Conservation (phyloP, 2,113 vertebrate genomes). For the Plecturocebus donacophilus region DNA sequence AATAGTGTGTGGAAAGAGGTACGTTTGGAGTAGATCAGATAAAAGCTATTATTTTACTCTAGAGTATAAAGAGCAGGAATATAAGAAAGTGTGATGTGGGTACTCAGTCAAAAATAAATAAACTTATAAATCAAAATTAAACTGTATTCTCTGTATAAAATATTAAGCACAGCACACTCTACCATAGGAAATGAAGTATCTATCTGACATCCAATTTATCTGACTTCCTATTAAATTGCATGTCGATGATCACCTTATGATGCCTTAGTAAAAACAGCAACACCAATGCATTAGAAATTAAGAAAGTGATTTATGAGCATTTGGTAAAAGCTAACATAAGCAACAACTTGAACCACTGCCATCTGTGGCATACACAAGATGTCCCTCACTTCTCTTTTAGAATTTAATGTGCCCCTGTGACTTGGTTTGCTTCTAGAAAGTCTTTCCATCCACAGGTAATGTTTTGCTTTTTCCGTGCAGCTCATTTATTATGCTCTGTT, state of each 20-base stretch:
- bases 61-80: too few relatives aligned
- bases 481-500: not conserved
- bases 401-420: not conserved
- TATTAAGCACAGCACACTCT: too few relatives aligned
- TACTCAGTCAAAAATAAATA: not conserved
- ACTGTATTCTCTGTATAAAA: not conserved
- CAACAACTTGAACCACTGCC: not conserved
- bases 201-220: not conserved
- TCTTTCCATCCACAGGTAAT: not conserved
- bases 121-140: not conserved
- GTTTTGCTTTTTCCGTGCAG: not conserved
- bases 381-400: not conserved
- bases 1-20: too few relatives aligned
- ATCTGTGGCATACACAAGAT: not conserved
- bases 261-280: not conserved
- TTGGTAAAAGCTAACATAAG: not conserved
- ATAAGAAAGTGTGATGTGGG: not conserved
- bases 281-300: not conserved
- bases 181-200: not conserved
- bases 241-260: not conserved
- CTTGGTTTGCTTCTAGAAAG: not conserved
- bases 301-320: not conserved
- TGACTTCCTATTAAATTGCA: not conserved
- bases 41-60: not conserved
- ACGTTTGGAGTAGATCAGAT: fast-evolving